A percentile compares a stretch with the other conserved stretches of the same genome.
Evolutionary conservation across 1,140 invertebrate species (phyloP).

Genomic region (Plutomurus gul): DNA sequence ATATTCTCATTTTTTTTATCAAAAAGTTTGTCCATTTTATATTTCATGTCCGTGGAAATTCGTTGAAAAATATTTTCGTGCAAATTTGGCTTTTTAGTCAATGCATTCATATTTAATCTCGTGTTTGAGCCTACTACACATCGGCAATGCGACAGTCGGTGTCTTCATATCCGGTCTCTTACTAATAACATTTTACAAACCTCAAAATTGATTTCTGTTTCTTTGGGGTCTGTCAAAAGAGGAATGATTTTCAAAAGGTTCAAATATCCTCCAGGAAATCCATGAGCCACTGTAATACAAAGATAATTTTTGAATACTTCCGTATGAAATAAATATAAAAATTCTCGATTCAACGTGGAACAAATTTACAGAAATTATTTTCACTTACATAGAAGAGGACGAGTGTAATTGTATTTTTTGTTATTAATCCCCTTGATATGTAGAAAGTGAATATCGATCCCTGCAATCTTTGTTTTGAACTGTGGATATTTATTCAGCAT

Average conservation of each 20-base stretch:
- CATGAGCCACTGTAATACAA: slow-evolving; percentile 71
- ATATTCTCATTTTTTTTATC: no score
- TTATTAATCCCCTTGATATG: slow-evolving; percentile 55
- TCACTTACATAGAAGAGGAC: neutral
- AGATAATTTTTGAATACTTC: slow-evolving; percentile 56
- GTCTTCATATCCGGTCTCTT: no score
- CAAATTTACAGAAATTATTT: neutral
- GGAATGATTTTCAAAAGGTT: slow-evolving; percentile 83
- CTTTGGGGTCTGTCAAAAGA: slow-evolving; percentile 56
- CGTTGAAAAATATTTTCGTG: no score
- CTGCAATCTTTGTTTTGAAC: slow-evolving; percentile 62
- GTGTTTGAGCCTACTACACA: no score
- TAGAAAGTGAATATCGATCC: slow-evolving; percentile 59
- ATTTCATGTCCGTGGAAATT: no score
- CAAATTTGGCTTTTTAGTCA: no score
- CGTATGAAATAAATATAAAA: no score
- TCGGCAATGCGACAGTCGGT: no score
- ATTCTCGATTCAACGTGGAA: no score
- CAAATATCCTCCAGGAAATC: slow-evolving; percentile 86
- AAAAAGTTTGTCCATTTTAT: no score
- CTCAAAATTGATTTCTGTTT: slow-evolving; percentile 39
- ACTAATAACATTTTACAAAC: neutral
- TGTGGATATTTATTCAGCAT: slow-evolving; percentile 59
- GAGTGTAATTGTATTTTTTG: slow-evolving; percentile 45
- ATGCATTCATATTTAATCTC: no score